Evolutionary conservation across 2,888 invertebrate species (phyloP).

Genomic region (Anticlea derivata): DNA sequence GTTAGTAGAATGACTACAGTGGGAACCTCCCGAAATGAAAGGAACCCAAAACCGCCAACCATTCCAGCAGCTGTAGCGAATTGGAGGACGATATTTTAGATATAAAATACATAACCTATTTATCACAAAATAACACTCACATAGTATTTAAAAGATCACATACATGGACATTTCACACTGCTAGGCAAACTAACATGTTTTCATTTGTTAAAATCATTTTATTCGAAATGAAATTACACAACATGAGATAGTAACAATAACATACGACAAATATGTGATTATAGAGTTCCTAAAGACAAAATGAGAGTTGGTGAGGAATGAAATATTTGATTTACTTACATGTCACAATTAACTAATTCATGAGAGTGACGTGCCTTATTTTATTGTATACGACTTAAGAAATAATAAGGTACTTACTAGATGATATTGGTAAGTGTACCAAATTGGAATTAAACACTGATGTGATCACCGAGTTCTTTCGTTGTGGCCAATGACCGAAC

Average conservation of each 20-base stretch:
- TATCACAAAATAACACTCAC: constrained; percentile 30
- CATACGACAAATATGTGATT: constrained; percentile 21
- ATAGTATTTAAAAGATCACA: constrained; percentile 28
- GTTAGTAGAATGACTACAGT: no score
- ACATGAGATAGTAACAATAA: constrained; percentile 22
- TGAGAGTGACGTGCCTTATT: constrained; percentile 51
- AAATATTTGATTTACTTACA: constrained; percentile 59
- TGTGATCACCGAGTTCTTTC: constrained; percentile 61
- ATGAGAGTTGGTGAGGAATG: constrained; percentile 44
- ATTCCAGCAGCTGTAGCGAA: not conserved
- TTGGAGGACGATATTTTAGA: constrained; percentile 22
- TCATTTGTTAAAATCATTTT: constrained; percentile 25
- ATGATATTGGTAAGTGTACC: constrained; percentile 71
- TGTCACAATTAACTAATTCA: constrained; percentile 40
- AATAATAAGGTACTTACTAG: constrained; percentile 77
- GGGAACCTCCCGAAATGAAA: not conserved
- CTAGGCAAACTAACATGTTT: constrained; percentile 33
- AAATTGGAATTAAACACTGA: constrained; percentile 73
- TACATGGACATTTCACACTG: constrained; percentile 30
- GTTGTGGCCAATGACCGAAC: constrained; percentile 49
- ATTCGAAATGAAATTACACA: constrained; percentile 20
- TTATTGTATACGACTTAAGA: constrained; percentile 63
- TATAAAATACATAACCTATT: constrained; percentile 16
- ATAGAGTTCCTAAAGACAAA: constrained; percentile 22
- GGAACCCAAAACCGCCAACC: not conserved